Evolutionary conservation across 2,113 vertebrate genomes (phyloP), one percentile per base, ranked within the genome.

Genomic region (Oriolus oriolus): DNA sequence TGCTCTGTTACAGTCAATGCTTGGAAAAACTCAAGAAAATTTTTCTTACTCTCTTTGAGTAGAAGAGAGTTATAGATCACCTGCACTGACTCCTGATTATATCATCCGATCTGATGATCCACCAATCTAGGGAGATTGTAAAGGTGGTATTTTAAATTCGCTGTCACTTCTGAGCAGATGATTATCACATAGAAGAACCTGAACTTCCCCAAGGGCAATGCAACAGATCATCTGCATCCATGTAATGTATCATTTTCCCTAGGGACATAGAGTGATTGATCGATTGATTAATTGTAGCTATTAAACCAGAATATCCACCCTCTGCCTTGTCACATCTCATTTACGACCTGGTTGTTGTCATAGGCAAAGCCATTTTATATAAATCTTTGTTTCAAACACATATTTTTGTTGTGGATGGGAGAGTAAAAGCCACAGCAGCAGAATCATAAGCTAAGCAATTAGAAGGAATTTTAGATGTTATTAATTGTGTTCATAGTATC

Each of bases 241-340:
- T 59, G 88, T 33, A 95, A 87, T 16, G 20, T 59, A 69, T 27
- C 30, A 8, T 70, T 85, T 83, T 68, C 71, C 89, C 82, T 50
- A 31, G 50, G 42, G 70, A 68, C 28, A 84, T 0, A 30, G 39
- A 69, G 45, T 85, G 89, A 95, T 61, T 80, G 88, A 95, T 78
- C 0, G 10, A 94, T 74, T 71, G 91, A 95, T 96, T 93, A 82
- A 95, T 59, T 94, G 66, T 24, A 65, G 87, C 65, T 85, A 87
- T 69, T 87, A 94, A 95, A 87, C 19, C 53, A 91, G 78, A 94
- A 95, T 69, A 93, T 73, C 53, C 61, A 87, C 78, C 87, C n/a
- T 84, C 37, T 84, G 37, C 44, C 74, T 87, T 94, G 81, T 95
- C 94, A 85, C 50, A 82, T 93, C 77, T 87, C 53, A 47, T 95